phyloP scores from a whole-genome alignment of 92 coral and sea anemone genomes.

The Parazoanthus darwini region DNA sequence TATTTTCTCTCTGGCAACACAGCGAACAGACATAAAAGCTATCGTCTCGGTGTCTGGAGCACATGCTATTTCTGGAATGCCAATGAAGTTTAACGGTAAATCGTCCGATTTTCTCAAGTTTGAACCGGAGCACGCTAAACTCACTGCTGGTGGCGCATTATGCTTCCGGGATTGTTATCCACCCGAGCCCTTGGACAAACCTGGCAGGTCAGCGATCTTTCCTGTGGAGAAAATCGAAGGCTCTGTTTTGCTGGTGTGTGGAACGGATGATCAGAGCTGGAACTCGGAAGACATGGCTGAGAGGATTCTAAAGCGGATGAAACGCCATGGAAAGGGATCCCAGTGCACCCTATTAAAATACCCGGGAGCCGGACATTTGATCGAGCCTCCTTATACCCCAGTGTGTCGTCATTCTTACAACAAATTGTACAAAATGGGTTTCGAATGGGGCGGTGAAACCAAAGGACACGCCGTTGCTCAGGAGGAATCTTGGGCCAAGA shows the following conservation, averaged over 20 bases:
- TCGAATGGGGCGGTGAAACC: slow-evolving; percentile 75
- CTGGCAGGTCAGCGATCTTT: slow-evolving; percentile 59
- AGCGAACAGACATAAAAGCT: slow-evolving; percentile 66
- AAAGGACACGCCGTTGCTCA: slow-evolving; percentile 61
- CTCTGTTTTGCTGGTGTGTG: slow-evolving; percentile 66
- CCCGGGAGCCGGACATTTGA: slow-evolving; percentile 78
- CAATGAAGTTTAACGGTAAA: slow-evolving; percentile 53
- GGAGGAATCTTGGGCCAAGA: slow-evolving; percentile 70
- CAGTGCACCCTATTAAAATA: slow-evolving; percentile 54
- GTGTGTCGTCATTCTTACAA: slow-evolving; percentile 69
- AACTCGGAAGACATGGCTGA: slow-evolving; percentile 57
- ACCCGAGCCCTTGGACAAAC: slow-evolving; percentile 47
- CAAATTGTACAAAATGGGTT: slow-evolving; percentile 54
- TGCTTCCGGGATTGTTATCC: slow-evolving; percentile 57
- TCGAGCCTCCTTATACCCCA: slow-evolving; percentile 79
- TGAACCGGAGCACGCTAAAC: slow-evolving; percentile 60
- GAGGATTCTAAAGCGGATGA: slow-evolving; percentile 52
- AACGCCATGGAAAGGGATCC: slow-evolving; percentile 51
- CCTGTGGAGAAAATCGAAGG: slow-evolving; percentile 73
- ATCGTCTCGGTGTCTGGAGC: slow-evolving; percentile 74
- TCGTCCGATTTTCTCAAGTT: slow-evolving; percentile 63
- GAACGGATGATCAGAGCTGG: slow-evolving; percentile 65
- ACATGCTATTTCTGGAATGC: slow-evolving; percentile 64
- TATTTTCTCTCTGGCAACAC: slow-evolving; percentile 61
- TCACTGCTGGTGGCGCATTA: slow-evolving; percentile 54